Evolutionary conservation across 2,888 invertebrate genomes (phyloP), one percentile per base, ranked within the genome.

Genomic region (Ganaspis brasiliensis): DNA sequence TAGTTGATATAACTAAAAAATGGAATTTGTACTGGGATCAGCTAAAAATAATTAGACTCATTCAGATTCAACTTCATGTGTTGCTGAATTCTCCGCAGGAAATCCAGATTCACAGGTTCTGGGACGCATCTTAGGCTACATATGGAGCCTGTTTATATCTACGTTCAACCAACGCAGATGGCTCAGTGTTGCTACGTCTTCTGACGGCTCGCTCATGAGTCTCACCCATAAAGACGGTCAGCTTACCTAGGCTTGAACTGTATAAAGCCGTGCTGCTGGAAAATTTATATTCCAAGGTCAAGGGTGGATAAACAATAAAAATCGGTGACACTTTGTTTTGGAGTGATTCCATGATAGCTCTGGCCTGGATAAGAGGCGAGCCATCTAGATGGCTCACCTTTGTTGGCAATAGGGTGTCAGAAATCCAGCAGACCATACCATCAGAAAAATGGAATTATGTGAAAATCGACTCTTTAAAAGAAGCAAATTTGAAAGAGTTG

Each of bases 391-490:
- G 45, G 14, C 45, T 14, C n/a, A 45, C 14, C 1, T 45, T 45
- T 14, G 45, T 14, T 14, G 12, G 14, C 1, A 45, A 45, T 14
- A 12, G 45, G 14, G 45, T 45, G 14, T 14, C 45, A 3, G 45
- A 45, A 14, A 45, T 45, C 1, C 45, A 45, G n/a, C 12, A 45
- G n/a, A 45, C 1, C n/a, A 45, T 14, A 1, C 1, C 12, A 45
- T 1, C 45, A 4, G 45, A 45, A 45, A 45, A 14, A 4, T 45
- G 45, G 45, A 3, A 45, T 45, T 14, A 45, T 45, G 45, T 45
- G 1, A 45, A 14, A 14, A 75, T 75, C 1, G 67, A 71, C 8
- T 37, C 78, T 8, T 81, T 76, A 0, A 49, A 74, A 35, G 78
- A 76, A 24, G 19, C 61, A 16, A 21, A 24, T 24, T 63, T 59